Conservation (phyloP, 2,113 vertebrate genomes). For the Synodontis membranacea region DNA sequence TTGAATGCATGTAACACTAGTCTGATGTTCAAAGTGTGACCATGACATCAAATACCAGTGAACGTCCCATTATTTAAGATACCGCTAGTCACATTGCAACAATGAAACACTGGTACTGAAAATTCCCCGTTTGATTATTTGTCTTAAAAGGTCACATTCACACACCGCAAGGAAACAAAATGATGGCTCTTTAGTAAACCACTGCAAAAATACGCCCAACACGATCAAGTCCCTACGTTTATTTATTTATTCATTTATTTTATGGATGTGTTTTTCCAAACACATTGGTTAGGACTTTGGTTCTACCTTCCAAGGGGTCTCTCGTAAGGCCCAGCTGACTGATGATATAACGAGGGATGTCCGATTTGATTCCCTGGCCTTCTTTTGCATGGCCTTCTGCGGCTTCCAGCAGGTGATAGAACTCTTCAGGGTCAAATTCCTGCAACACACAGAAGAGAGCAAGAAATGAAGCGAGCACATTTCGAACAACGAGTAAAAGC, state of each 20-base stretch:
- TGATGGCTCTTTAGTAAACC: not conserved
- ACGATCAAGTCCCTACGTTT: not conserved
- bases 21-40: not conserved
- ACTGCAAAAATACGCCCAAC: not conserved
- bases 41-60: not conserved
- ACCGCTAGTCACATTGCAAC: not conserved
- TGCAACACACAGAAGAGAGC: slow-evolving; percentile 54
- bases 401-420: slow-evolving; percentile 95
- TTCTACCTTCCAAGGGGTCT: slow-evolving; percentile 91
- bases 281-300: too few species aligned
- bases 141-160: not conserved
- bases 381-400: slow-evolving; percentile 97
- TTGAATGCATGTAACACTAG: not conserved
- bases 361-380: slow-evolving; percentile 94
- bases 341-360: slow-evolving; percentile 96
- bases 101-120: not conserved
- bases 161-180: not conserved
- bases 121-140: not conserved
- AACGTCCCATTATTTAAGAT: too few species aligned
- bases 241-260: too few species aligned
- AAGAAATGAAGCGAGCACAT: not conserved
- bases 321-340: slow-evolving; percentile 95
- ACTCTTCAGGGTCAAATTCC: slow-evolving; percentile 99
- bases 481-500: not conserved
- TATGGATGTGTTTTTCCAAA: too few species aligned